Percentiles rank a stretch among this genome's conserved stretches.
Conservation (phyloP, 2,113 vertebrate species). For the Chrysemys picta region DNA sequence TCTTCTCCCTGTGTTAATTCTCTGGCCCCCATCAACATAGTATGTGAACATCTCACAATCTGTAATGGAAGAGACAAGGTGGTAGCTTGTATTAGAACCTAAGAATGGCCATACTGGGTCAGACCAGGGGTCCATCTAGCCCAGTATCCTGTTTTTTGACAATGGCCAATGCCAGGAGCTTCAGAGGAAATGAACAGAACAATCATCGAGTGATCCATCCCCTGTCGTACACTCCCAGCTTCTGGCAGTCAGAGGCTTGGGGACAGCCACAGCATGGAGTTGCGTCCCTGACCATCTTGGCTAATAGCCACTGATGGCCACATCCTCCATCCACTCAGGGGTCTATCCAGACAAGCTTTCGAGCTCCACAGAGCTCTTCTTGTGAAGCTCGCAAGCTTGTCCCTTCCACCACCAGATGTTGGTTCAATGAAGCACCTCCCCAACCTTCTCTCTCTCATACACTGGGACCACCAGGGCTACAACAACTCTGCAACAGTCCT, state of each 20-base stretch:
- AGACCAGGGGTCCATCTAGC: neutral
- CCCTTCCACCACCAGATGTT: too few relatives aligned
- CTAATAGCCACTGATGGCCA: too few relatives aligned
- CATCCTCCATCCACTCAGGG: neutral
- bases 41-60: neutral
- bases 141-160: neutral
- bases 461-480: too few relatives aligned
- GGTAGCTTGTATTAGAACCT: neutral
- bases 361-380: neutral
- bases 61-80: neutral
- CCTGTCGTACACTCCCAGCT: neutral
- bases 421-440: too few relatives aligned
- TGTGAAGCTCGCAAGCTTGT: too few relatives aligned
- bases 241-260: neutral
- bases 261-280: neutral
- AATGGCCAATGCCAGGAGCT: neutral
- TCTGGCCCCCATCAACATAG: neutral
- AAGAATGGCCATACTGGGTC: neutral
- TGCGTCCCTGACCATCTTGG: neutral
- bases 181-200: neutral
- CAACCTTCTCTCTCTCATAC: neutral
- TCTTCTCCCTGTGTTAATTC: neutral
- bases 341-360: neutral
- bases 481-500: neutral
- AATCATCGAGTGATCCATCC: neutral